Base-by-base conservation (phyloP, 2,113 vertebrate genomes). In the Entomyzon cyanotis region DNA sequence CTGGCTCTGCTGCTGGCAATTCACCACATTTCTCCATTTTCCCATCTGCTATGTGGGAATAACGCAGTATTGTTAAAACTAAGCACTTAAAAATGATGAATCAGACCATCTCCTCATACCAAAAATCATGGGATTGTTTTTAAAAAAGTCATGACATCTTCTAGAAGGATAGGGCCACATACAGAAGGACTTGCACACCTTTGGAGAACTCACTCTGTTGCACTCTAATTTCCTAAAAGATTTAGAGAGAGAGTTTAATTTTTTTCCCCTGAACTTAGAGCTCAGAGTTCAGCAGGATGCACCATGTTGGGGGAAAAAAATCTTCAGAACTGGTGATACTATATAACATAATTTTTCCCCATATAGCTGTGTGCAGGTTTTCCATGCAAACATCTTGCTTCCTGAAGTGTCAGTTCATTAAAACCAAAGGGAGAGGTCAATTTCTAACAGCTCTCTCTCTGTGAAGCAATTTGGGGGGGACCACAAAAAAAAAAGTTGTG, bases 1-100 rank as follows among this genome's bases (percentile, higher is more conserved):
- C 92, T 96, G 94, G 83, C 96, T 96, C 93, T 37, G 94, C 95
- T 97, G 94, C 90, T 96, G 95, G 95, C 90, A 96, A 79, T 93
- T 87, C 92, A 93, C 93, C 93, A 92, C 86, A 76, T 96, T 96
- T 94, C 86, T 95, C 92, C 60, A 15, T 95, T 92, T 93, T 53
- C 86, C 96, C 94, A 89, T 96, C 96, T 96, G 93, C 94, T 96
- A 92, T 93, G 88, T 82, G 96, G 86, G 88, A 95, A 93, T 96
- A 96, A 96, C 82, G 92, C 69, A 78, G 83, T 93, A 93, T 92
- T 97, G 95, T 95, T 95, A 84, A 94, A 89, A 78, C 80, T 78
- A 59, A 93, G 90, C 88, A 84, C 69, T 94, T 95, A 93, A 93
- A 96, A 96, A 96, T 94, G 86, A 95, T 89, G 73, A 92, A 92